Base-by-base conservation (phyloP, 1,140 invertebrate genomes). In the Papilio glaucus region DNA sequence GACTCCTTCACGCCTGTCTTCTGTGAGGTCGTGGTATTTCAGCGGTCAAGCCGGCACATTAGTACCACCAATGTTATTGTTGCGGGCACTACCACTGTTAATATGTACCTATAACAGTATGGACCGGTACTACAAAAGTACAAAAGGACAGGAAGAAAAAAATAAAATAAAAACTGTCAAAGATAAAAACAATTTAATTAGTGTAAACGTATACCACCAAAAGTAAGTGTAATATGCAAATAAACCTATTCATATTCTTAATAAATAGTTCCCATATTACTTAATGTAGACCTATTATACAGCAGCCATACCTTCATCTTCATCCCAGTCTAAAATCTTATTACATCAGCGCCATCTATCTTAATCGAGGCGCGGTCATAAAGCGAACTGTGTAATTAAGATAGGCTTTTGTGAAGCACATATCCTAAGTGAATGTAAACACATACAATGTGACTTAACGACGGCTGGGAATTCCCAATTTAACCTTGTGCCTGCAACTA, bases 301-400 rank as follows among this genome's bases (percentile, higher is more conserved):
- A 39, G n/a, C 7, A 49, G 8, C 45, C 9, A 53, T 53, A 53
- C 21, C 18, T 21, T 2, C 42, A 49, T 21, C 42, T 18, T 49
- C 49, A 33, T 33, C 29, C 29, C 2, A 33, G 29, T 53, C 21
- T 12, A 3, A 53, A 53, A 3, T 49, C 42, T 49, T 49, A 49
- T 49, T 53, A 53, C 49, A 53, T 53, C 49, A 53, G 21, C 49
- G 18, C 49, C 21, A 53, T 53, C 49, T 53, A 53, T 24, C 49
- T 53, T 53, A 53, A 53, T 53, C 49, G 49, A 53, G 49, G 18
- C 21, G 18, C 21, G 49, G 8, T 21, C 18, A 24, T 53, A 53
- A 53, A 53, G 49, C 49, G 49, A 53, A 53, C 49, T 53, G 49
- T 53, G 49, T 53, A 53, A 53, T 53, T 53, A 53, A 53, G 49